Evolutionary conservation across 1,140 invertebrate genomes (phyloP).

Genomic region (Drosophila oshimai): DNA sequence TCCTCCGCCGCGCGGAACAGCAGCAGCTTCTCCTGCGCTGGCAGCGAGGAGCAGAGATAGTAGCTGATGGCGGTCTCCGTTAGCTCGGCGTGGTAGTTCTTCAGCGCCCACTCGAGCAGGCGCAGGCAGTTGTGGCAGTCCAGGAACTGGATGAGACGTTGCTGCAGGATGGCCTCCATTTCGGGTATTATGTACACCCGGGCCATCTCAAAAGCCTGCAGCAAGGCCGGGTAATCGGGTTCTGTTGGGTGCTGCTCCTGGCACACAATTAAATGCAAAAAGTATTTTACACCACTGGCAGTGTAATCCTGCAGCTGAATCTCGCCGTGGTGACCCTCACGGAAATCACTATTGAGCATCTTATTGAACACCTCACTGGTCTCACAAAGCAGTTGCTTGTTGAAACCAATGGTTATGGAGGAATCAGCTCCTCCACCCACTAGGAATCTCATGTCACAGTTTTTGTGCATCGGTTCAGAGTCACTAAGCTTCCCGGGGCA

Average conservation of each 20-base stretch:
- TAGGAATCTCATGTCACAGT: constrained; percentile 78
- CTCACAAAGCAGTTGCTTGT: constrained; percentile 72
- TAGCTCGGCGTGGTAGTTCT: constrained; percentile 77
- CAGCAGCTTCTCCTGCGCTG: constrained; percentile 55
- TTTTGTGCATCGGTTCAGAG: constrained; percentile 24
- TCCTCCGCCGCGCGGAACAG: constrained; percentile 75
- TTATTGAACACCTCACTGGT: constrained; percentile 80
- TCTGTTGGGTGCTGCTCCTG: constrained; percentile 39
- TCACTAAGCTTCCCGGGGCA: constrained; percentile 23
- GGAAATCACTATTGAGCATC: constrained; percentile 80
- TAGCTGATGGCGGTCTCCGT: constrained; percentile 76
- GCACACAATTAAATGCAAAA: constrained; percentile 71
- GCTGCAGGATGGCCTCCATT: constrained; percentile 61
- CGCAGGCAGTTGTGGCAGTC: constrained; percentile 66
- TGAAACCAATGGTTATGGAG: constrained; percentile 61
- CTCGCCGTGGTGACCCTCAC: constrained; percentile 73
- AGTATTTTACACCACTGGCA: constrained; percentile 67
- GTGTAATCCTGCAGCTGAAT: constrained; percentile 70
- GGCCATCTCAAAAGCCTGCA: constrained; percentile 80
- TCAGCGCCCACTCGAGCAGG: constrained; percentile 75
- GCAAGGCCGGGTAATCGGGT: constrained; percentile 60
- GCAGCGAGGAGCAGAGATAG: constrained; percentile 67
- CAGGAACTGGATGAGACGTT: constrained; percentile 61
- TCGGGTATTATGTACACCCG: constrained; percentile 78
- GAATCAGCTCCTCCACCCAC: constrained; percentile 17